Evolutionary conservation across 2,888 invertebrate species (phyloP), one percentile per base, ranked within the genome.

Genomic region (Cremastobaeus sp.): DNA sequence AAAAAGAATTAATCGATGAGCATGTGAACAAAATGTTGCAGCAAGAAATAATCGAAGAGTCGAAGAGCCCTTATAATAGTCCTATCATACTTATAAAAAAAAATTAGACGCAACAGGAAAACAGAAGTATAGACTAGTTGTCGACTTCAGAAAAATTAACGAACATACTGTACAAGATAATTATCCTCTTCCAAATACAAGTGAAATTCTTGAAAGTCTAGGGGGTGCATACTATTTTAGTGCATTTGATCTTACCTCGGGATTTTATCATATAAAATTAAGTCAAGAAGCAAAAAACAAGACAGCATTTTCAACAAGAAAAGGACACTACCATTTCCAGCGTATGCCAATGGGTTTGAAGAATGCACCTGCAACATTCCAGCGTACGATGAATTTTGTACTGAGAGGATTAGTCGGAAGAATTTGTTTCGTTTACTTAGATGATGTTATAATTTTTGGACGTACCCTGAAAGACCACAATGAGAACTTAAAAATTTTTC

Each of bases 341-440:
- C 14, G 47, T 17, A 30, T 47, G 47, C 30, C 47, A 11, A 30
- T 47, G 30, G 47, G 47, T n/a, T 12, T 47, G n/a, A 47, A 47
- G 9, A 45, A 28, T 9, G 6, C 3, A 15, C 47, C 47, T 2
- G 30, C 47, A 6, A 47, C 47, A 9, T 47, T 47, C 17, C 30
- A 47, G 30, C 28, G 47, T 1, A 11, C 30, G 0, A 47, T 47
- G 47, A 30, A 28, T 11, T 30, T 3, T n/a, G 47, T 47, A 8
- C 14, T 47, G 1, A 9, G n/a, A 28, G 47, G 17, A 9, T 8
- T 47, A 25, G 6, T 25, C 1, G 41, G 41, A 11, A 3, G 11
- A 20, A 20, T 20, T 9, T 45, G 28, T 9, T 45, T 47, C 12
- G 47, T 30, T 1, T 47, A 47, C 17, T 14, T 30, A 3, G 30